phyloP scores from a whole-genome alignment of 2,888 invertebrate species.

The Antheraea yamamai region DNA sequence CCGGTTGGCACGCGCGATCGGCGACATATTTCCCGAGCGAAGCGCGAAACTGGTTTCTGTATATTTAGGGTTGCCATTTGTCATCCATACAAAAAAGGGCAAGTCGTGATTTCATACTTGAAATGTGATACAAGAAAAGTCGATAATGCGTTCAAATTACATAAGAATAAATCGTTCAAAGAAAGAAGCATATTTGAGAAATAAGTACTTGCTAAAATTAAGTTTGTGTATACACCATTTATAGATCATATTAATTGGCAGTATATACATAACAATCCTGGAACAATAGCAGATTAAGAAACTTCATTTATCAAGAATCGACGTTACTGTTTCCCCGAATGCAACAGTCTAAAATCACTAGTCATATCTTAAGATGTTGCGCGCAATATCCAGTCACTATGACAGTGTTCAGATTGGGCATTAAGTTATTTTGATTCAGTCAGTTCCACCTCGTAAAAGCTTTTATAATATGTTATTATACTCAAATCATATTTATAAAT shows the following conservation, averaged over 20 bases:
- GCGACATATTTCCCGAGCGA: conserved; percentile 73
- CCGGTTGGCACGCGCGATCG: conserved; percentile 66
- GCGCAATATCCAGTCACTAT: not conserved
- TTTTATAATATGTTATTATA: not conserved
- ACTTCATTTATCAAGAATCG: not conserved
- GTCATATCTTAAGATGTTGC: no score
- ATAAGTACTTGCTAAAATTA: not conserved
- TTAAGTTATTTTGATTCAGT: not conserved
- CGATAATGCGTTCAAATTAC: not conserved
- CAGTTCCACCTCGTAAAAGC: not conserved
- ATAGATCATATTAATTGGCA: no score
- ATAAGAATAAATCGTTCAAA: not conserved
- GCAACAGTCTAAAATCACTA: no score
- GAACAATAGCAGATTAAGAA: no score
- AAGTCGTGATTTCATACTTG: conserved; percentile 4
- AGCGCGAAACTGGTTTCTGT: conserved; percentile 71
- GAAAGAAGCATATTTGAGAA: not conserved
- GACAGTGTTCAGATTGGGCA: not conserved
- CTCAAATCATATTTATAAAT: not conserved
- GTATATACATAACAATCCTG: no score
- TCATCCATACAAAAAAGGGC: conserved; percentile 17
- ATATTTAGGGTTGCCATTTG: conserved; percentile 26
- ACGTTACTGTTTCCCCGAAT: no score
- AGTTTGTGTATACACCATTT: no score
- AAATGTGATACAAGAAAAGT: not conserved